Percentiles rank a stretch among this genome's conserved stretches.
Conservation (phyloP, 2,888 invertebrate genomes). For the Lochmaea capreae region DNA sequence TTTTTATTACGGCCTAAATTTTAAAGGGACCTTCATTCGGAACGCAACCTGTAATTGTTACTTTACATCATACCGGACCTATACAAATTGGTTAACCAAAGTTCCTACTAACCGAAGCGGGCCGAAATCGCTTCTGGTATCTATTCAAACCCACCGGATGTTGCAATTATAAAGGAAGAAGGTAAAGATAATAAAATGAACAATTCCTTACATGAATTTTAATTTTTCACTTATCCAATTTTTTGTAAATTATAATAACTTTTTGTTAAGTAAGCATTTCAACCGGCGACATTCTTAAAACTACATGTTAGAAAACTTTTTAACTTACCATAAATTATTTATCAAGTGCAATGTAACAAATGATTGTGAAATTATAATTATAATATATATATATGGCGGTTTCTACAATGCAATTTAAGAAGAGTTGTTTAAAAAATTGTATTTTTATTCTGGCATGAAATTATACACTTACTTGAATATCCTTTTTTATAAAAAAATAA, state of each 20-base stretch:
- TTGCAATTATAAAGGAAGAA: no score
- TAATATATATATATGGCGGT: background rate
- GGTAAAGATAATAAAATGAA: background rate
- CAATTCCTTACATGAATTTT: background rate
- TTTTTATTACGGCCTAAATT: no score
- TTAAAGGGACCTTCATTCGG: no score
- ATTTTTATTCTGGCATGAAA: background rate
- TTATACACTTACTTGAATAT: background rate
- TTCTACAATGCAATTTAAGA: background rate
- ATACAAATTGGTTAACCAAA: no score
- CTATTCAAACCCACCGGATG: no score
- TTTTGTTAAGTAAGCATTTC: slow-evolving; percentile 10
- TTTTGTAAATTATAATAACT: slow-evolving; percentile 2
- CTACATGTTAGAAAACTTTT: slow-evolving; percentile 33
- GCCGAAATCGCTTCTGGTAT: no score
- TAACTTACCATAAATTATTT: slow-evolving; percentile 27
- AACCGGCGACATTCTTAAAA: slow-evolving; percentile 28
- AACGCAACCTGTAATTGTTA: no score
- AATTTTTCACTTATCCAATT: slow-evolving; percentile 14
- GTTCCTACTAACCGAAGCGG: no score
- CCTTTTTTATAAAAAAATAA: background rate
- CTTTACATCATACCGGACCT: no score
- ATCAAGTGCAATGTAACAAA: slow-evolving; percentile 34
- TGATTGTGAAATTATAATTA: slow-evolving; percentile 5
- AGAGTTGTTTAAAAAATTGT: background rate